Conservation (phyloP, 2,888 invertebrate species). For the Drosophila atroscutellata region DNA sequence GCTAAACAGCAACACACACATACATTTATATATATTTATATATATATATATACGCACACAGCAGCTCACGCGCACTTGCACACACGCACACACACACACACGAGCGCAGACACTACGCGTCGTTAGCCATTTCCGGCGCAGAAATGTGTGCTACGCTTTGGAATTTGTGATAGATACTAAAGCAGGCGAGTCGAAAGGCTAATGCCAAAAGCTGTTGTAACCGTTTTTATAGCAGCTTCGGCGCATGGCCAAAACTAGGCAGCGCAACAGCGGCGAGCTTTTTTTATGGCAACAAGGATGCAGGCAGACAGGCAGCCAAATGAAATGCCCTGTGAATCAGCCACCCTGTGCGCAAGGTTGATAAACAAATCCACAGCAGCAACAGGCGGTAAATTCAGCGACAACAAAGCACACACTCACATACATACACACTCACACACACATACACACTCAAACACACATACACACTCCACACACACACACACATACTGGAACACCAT, state of each 20-base stretch:
- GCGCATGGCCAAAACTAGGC: slow-evolving; percentile 56
- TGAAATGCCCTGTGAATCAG: slow-evolving; percentile 30
- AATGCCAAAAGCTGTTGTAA: slow-evolving; percentile 27
- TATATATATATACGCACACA: slow-evolving; percentile 1
- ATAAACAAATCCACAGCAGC: slow-evolving; percentile 51
- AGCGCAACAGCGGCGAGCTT: slow-evolving; percentile 51
- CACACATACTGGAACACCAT: background rate
- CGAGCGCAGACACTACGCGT: slow-evolving; percentile 54
- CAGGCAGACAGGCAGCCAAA: background rate
- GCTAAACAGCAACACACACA: slow-evolving; percentile 36
- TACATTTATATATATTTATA: slow-evolving; percentile 22
- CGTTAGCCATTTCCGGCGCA: slow-evolving; percentile 58
- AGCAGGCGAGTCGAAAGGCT: slow-evolving; percentile 30
- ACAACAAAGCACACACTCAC: background rate
- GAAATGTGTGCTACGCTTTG: slow-evolving; percentile 65
- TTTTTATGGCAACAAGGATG: slow-evolving; percentile 56
- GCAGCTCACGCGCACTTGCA: slow-evolving; percentile 13
- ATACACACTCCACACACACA: background rate
- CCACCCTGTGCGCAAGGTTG: slow-evolving; percentile 35
- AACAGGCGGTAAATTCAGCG: slow-evolving; percentile 43
- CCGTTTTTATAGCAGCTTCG: slow-evolving; percentile 59
- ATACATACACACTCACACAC: background rate
- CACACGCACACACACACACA: slow-evolving; percentile 17
- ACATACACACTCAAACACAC: background rate
- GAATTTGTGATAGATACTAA: slow-evolving; percentile 72